Evolutionary conservation across 2,888 invertebrate species (phyloP).

Genomic region (Spisula subtruncata): DNA sequence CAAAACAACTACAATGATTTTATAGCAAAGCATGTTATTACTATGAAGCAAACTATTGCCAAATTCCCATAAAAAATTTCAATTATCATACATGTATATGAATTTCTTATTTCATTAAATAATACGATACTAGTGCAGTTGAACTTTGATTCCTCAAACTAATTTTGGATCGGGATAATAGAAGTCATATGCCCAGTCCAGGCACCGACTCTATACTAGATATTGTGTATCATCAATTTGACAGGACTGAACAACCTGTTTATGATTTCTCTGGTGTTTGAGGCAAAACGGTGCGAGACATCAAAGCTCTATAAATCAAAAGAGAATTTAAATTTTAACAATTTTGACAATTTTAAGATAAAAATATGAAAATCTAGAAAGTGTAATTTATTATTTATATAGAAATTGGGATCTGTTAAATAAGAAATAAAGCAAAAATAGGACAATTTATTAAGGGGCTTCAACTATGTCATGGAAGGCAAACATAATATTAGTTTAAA

Average conservation of each 20-base stretch:
- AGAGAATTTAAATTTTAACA: too few species aligned
- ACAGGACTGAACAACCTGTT: too few species aligned
- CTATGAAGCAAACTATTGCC: background rate
- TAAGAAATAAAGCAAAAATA: background rate
- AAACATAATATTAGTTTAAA: slow-evolving; percentile 9
- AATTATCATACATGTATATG: background rate
- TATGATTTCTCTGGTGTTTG: too few species aligned
- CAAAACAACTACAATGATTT: background rate
- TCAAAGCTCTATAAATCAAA: too few species aligned
- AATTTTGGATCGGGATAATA: too few species aligned
- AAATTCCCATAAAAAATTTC: background rate
- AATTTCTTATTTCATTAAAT: background rate
- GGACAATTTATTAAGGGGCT: background rate
- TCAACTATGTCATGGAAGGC: background rate
- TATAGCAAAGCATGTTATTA: background rate
- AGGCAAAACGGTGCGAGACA: too few species aligned
- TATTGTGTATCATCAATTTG: too few species aligned
- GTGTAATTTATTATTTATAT: too few species aligned
- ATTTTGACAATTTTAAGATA: too few species aligned
- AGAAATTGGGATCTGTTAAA: background rate
- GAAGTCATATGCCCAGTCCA: too few species aligned
- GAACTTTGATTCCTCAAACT: background rate
- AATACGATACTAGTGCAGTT: background rate
- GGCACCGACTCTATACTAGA: too few species aligned
- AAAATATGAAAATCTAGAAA: too few species aligned